Percentiles rank a stretch among this genome's conserved stretches.
Evolutionary conservation across 2,888 invertebrate species (phyloP).

Genomic region (Pterostichus madidus): DNA sequence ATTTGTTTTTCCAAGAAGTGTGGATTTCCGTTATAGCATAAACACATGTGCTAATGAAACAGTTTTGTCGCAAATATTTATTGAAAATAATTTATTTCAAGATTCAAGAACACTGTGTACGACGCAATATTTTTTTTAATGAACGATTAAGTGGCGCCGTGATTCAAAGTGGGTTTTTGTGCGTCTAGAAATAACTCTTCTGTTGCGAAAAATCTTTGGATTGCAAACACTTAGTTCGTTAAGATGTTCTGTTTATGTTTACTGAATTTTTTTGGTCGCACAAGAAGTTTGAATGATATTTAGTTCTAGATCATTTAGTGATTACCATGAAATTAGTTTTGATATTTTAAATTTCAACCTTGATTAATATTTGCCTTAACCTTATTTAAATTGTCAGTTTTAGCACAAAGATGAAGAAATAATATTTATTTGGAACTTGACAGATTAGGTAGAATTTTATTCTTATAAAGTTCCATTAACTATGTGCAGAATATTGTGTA

Average conservation of each 20-base stretch:
- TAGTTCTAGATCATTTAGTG: slow-evolving; percentile 15
- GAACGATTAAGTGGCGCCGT: slow-evolving; percentile 36
- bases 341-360: slow-evolving; percentile 5
- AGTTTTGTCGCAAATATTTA: slow-evolving; percentile 47
- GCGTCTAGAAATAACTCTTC: slow-evolving; percentile 28
- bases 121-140: slow-evolving; percentile 6
- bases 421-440: not conserved
- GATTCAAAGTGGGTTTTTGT: slow-evolving; percentile 25
- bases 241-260: slow-evolving; percentile 2
- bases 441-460: not conserved
- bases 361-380: slow-evolving; percentile 10
- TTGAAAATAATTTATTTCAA: slow-evolving; percentile 38
- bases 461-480: not conserved
- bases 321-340: not conserved
- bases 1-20: slow-evolving; percentile 51
- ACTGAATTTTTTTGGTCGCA: not conserved
- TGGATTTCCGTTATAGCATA: slow-evolving; percentile 28
- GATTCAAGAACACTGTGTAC: not conserved
- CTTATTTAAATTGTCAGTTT: slow-evolving; percentile 18
- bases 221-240: not conserved
- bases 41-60: slow-evolving; percentile 44
- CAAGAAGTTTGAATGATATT: not conserved
- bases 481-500: no score
- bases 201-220: not conserved
- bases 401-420: slow-evolving; percentile 2